Percentiles rank a stretch among this genome's conserved stretches.
These are phyloP conservation scores for Allolobophora icterica DNA, from an alignment of 2,888 invertebrate species.

Conservation along the genomic window DNA sequence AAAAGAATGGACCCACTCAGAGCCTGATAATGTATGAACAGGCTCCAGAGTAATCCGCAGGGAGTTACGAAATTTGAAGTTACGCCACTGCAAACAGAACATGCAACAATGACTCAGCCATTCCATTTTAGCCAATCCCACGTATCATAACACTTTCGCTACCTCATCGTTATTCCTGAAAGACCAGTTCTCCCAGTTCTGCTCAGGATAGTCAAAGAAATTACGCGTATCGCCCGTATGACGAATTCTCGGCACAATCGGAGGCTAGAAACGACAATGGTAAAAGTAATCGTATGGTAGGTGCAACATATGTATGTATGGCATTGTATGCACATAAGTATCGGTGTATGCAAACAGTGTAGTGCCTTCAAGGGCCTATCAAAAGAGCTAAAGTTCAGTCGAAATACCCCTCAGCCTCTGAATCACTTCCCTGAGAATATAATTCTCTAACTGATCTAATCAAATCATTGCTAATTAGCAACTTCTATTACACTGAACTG, in stretches of 20 bases:
- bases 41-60: neutral
- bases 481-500: too few species aligned
- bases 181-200: slow-evolving; percentile 41
- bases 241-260: slow-evolving; percentile 47
- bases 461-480: too few species aligned
- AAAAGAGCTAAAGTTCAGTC: too few species aligned
- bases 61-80: neutral
- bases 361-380: neutral
- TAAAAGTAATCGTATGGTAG: neutral
- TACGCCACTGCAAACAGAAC: neutral
- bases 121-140: neutral
- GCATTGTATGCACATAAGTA: too few species aligned
- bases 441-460: too few species aligned
- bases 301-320: neutral
- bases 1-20: neutral
- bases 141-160: neutral
- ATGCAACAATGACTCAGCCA: neutral
- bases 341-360: neutral
- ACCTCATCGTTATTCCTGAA: slow-evolving; percentile 28
- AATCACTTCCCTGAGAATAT: too few species aligned
- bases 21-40: neutral
- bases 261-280: slow-evolving; percentile 45
- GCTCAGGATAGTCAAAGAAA: slow-evolving; percentile 48
- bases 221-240: slow-evolving; percentile 49
- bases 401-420: too few species aligned